These are phyloP conservation scores for Drosophila mercatorum DNA, from an alignment of 2,888 invertebrate genomes.

Conservation along the genomic window DNA sequence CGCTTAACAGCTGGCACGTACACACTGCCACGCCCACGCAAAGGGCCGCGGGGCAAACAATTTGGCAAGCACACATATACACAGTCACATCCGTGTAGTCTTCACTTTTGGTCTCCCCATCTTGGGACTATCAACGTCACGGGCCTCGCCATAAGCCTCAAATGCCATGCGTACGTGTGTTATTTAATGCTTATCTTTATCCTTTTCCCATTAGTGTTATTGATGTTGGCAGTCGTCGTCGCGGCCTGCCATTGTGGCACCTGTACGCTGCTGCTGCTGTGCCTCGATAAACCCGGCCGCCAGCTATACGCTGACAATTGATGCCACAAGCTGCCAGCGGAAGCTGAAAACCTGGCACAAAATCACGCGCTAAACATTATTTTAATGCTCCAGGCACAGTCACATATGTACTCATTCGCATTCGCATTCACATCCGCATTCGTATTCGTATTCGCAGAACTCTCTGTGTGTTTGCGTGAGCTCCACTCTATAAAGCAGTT, in stretches of 20 bases:
- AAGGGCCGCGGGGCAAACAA: constrained; percentile 50
- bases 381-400: constrained; percentile 69
- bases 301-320: constrained; percentile 78
- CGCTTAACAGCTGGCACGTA: constrained; percentile 71
- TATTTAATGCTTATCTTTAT: constrained; percentile 82
- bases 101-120: constrained; percentile 24
- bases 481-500: constrained; percentile 43
- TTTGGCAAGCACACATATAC: constrained; percentile 30
- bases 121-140: constrained; percentile 56
- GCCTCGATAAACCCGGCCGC: constrained; percentile 65
- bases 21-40: constrained; percentile 39
- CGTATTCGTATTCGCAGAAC: not conserved
- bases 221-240: constrained; percentile 72
- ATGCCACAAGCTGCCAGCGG: constrained; percentile 59
- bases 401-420: constrained; percentile 47
- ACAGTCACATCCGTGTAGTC: constrained; percentile 20
- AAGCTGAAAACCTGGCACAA: constrained; percentile 43
- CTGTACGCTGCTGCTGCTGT: constrained; percentile 26
- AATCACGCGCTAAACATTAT: constrained; percentile 80
- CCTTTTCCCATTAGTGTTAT: constrained; percentile 82
- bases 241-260: constrained; percentile 21
- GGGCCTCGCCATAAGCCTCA: constrained; percentile 53
- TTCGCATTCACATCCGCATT: not conserved
- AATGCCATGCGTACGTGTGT: constrained; percentile 69
- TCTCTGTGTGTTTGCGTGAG: constrained; percentile 2